Evolutionary conservation across 2,888 invertebrate genomes (phyloP).

Genomic region (Rhodophaea formosa): DNA sequence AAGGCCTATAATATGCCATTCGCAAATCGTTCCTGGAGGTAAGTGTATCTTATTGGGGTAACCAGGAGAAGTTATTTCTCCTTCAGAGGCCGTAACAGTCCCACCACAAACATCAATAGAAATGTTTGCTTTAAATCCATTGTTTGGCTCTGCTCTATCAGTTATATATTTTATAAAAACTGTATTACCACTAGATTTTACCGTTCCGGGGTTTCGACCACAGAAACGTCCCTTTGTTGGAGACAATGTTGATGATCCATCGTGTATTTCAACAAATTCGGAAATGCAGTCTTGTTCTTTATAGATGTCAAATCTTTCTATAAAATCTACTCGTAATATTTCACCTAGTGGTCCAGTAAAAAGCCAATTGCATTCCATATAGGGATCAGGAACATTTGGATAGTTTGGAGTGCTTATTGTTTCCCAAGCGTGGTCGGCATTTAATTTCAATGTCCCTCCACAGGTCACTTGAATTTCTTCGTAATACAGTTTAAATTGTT

Average conservation of each 20-base stretch:
- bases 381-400: constrained; percentile 89
- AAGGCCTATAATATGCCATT: constrained; percentile 84
- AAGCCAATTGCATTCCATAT: constrained; percentile 91
- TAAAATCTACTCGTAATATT: constrained; percentile 87
- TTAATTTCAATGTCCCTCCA: constrained; percentile 83
- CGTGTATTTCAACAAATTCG: constrained; percentile 89
- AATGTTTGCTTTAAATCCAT: constrained; percentile 88
- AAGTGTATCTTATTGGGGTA: constrained; percentile 81
- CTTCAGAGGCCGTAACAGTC: constrained; percentile 79
- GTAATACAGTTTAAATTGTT: constrained; percentile 74
- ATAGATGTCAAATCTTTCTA: constrained; percentile 86
- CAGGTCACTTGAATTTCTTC: constrained; percentile 85
- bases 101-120: constrained; percentile 84
- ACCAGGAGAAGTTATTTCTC: constrained; percentile 84
- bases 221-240: constrained; percentile 85
- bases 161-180: constrained; percentile 87
- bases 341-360: constrained; percentile 88
- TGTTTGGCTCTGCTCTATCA: constrained; percentile 84
- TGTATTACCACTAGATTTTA: constrained; percentile 83
- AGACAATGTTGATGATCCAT: constrained; percentile 89
- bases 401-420: constrained; percentile 89
- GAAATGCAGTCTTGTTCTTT: constrained; percentile 46
- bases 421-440: constrained; percentile 65
- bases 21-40: constrained; percentile 82
- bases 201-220: constrained; percentile 80